Conservation (phyloP, 2,797 vertebrate genomes). For the Toxotes lorentzi region DNA sequence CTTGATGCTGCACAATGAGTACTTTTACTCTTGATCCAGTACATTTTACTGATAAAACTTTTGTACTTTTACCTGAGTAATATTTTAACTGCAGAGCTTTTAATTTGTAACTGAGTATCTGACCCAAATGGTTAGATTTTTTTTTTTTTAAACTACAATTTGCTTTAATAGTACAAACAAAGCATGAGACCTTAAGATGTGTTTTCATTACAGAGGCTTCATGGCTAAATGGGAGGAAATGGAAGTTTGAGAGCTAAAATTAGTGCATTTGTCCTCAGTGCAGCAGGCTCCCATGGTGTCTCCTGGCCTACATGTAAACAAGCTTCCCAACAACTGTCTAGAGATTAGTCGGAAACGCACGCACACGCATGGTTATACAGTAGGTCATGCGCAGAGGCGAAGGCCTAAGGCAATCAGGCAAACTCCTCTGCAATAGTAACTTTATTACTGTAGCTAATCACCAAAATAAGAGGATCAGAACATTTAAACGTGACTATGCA, state of each 20-base stretch:
- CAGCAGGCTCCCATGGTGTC: slow-evolving; percentile 30
- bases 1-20: too few relatives aligned
- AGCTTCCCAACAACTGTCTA: slow-evolving; percentile 24
- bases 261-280: slow-evolving; percentile 33
- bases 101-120: too few relatives aligned
- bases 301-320: slow-evolving; percentile 55
- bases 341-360: slow-evolving; percentile 41
- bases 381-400: not conserved
- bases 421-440: not conserved
- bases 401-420: not conserved
- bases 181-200: not conserved
- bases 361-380: not conserved
- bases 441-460: not conserved
- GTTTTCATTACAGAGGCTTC: not conserved
- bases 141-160: not conserved
- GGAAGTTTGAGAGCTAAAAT: slow-evolving; percentile 44
- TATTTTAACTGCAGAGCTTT: too few relatives aligned
- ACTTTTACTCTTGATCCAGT: too few relatives aligned
- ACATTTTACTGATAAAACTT: too few relatives aligned
- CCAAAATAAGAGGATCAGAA: not conserved
- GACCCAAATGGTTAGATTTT: not conserved
- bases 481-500: not conserved
- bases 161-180: not conserved
- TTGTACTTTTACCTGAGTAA: too few relatives aligned
- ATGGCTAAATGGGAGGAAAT: slow-evolving; percentile 33